Conservation (phyloP, 2,888 invertebrate genomes). For the Lasioglossum morio region DNA sequence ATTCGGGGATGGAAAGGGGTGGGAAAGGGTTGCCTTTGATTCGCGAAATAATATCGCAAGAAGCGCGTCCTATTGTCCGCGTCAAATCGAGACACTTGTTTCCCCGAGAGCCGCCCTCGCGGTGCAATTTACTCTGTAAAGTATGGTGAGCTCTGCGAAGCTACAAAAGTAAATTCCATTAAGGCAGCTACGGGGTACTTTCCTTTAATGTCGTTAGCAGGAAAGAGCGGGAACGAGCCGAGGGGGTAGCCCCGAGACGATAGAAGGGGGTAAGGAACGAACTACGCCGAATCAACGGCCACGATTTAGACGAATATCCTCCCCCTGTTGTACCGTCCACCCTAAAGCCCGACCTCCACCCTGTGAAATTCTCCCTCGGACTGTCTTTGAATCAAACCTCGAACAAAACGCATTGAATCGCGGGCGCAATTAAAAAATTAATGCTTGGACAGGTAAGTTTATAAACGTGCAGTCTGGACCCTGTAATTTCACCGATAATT, state of each 20-base stretch:
- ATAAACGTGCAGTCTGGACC: neutral
- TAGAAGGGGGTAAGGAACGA: conserved; percentile 41
- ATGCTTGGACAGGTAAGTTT: neutral
- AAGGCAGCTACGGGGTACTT: conserved; percentile 73
- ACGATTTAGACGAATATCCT: conserved; percentile 67
- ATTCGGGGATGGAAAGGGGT: neutral
- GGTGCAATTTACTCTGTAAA: conserved; percentile 72
- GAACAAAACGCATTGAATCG: neutral
- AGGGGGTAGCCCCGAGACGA: conserved; percentile 9
- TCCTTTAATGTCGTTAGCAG: conserved; percentile 75
- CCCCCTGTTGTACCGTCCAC: neutral
- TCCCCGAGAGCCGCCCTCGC: conserved; percentile 63
- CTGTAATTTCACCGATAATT: neutral
- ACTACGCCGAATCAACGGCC: conserved; percentile 52
- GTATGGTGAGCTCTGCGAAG: conserved; percentile 71
- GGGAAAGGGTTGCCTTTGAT: neutral
- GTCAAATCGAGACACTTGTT: conserved; percentile 71
- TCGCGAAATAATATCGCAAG: conserved; percentile 33
- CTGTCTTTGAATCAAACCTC: neutral
- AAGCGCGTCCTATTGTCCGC: conserved; percentile 35
- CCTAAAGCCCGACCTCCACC: neutral
- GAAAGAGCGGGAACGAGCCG: conserved; percentile 49
- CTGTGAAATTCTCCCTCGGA: neutral
- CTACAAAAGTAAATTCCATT: conserved; percentile 81
- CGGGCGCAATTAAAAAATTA: neutral